Base-by-base conservation (phyloP, 2,113 vertebrate species). In the Oncorhynchus nerka region DNA sequence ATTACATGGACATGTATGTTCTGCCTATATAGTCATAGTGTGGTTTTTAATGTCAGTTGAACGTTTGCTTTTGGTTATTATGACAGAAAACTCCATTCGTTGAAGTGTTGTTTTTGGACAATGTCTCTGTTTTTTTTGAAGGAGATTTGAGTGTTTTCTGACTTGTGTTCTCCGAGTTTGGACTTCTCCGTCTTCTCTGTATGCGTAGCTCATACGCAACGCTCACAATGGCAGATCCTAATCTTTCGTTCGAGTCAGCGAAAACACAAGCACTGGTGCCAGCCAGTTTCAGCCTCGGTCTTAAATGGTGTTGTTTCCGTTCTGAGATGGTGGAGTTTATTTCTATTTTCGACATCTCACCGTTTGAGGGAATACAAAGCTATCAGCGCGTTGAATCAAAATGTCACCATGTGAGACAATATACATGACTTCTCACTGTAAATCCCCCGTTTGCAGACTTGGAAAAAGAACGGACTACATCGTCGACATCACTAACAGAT, bases 151-250 rank as follows among this genome's bases (percentile, higher is more conserved):
- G 13, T 45, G 16, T 19, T 55, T 55, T 55, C 49, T 16, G 49
- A 55, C 3, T 55, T 55, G 49, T 13, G 49, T 55, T 55, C 51
- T 55, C 2, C 0, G 16, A 19, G 4, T 55, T 45, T 12, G 16
- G 5, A 55, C 51, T 67, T 22, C 32, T n/a, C 3, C 26, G 67
- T 28, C 67, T 6, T 34, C 15, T 19, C 12, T 9, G 51, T 72
- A 32, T 59, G 28, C 15, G 7, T n/a, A 11, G 70, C 28, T 72
- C 28, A n/a, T 61, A 5, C 15, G 49, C 15, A 5, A 19, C 22
- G 16, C 51, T 61, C 19, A 61, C 71, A 59, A 61, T 73, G 9
- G 55, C 71, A 73, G 71, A 73, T 61, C 28, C 59, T 19, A 20
- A 32, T 73, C 71, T 20, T 12, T 12, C 55, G 20, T 55, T 55